Evolutionary conservation across 2,888 invertebrate species (phyloP).

Genomic region (Ormia ochracea): DNA sequence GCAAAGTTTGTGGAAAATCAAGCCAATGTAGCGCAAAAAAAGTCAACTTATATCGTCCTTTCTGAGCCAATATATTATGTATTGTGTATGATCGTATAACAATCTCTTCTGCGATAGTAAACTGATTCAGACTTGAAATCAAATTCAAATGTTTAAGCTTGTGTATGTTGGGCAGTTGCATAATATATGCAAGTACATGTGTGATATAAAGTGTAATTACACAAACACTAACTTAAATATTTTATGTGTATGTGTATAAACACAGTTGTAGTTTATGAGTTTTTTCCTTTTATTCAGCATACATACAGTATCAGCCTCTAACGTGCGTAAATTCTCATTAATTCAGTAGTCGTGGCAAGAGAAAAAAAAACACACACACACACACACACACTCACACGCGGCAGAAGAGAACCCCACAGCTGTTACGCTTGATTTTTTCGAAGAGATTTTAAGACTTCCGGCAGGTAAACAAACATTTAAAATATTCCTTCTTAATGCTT

Average conservation of each 20-base stretch:
- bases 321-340: constrained; percentile 53
- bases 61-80: too few relatives aligned
- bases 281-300: constrained; percentile 28
- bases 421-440: constrained; percentile 56
- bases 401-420: constrained; percentile 26
- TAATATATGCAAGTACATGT: background rate
- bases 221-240: background rate
- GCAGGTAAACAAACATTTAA: constrained; percentile 53
- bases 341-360: constrained; percentile 39
- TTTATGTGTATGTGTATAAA: background rate
- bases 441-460: constrained; percentile 55
- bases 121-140: too few relatives aligned
- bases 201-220: background rate
- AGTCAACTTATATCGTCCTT: too few relatives aligned
- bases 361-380: background rate
- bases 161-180: background rate
- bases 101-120: background rate
- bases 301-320: constrained; percentile 2
- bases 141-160: background rate
- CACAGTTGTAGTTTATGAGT: constrained; percentile 54
- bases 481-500: constrained; percentile 6
- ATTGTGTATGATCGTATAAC: too few relatives aligned
- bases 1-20: too few relatives aligned
- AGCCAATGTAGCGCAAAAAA: too few relatives aligned
- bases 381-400: too few relatives aligned